phyloP scores from a whole-genome alignment of 1,140 invertebrate species.

The Lepidostoma basale region DNA sequence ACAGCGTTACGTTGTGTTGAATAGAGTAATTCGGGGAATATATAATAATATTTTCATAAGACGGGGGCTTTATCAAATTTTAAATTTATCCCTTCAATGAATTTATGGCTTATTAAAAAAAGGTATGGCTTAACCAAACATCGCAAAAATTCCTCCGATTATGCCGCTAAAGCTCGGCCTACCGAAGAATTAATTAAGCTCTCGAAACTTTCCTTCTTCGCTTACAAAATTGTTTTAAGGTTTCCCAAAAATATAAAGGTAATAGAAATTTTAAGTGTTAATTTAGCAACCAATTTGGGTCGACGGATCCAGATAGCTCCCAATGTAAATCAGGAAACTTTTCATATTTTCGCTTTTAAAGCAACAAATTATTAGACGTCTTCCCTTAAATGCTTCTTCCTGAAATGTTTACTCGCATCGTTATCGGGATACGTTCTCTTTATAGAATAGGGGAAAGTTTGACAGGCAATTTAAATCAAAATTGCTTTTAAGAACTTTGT shows the following conservation, averaged over 20 bases:
- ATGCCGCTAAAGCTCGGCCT: too few species aligned
- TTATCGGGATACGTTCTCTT: too few species aligned
- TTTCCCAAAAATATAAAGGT: background rate
- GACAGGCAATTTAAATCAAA: background rate
- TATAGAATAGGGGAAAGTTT: too few species aligned
- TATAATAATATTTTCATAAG: too few species aligned
- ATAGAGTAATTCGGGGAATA: too few species aligned
- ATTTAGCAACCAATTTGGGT: background rate
- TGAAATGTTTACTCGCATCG: background rate
- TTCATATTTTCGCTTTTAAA: background rate
- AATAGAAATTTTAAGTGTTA: constrained; percentile 6
- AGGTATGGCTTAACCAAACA: too few species aligned
- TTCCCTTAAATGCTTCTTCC: background rate
- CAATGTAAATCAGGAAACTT: constrained; percentile 1
- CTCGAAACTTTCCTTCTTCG: background rate
- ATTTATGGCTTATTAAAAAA: too few species aligned
- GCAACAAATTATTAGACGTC: constrained; percentile 13
- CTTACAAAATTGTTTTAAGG: background rate
- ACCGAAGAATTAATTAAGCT: constrained; percentile 5
- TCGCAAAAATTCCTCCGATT: too few species aligned
- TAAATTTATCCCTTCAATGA: too few species aligned
- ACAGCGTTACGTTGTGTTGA: too few species aligned
- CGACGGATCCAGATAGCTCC: background rate
- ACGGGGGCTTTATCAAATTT: too few species aligned
- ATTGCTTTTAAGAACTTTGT: too few species aligned